phyloP scores from a whole-genome alignment of 2,797 vertebrate species.

The Acanthiza pusilla region DNA sequence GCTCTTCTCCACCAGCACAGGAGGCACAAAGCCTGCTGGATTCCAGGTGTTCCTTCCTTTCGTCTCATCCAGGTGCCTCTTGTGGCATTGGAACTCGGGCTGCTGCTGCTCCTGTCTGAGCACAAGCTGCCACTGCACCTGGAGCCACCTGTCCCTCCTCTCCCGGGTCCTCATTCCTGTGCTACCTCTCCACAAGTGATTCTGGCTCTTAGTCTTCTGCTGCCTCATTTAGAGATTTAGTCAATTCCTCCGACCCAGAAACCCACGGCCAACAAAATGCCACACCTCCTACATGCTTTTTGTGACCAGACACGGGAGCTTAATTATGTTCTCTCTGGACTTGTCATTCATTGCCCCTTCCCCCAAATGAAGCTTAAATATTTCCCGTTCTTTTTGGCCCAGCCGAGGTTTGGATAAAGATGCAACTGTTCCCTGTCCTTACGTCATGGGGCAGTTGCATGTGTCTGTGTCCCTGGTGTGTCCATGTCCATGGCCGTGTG shows the following conservation, averaged over 20 bases:
- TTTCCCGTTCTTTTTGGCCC: background rate
- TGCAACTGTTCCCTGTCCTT: background rate
- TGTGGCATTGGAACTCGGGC: background rate
- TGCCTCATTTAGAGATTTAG: background rate
- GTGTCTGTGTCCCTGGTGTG: background rate
- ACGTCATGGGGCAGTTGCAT: too few species aligned
- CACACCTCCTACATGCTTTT: background rate
- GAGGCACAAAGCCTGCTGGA: background rate
- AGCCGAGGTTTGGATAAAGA: background rate
- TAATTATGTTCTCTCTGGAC: background rate
- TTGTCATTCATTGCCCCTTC: background rate
- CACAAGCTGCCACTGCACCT: background rate
- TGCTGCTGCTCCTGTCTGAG: background rate
- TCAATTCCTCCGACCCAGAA: background rate
- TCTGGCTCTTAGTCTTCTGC: background rate
- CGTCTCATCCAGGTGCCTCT: background rate
- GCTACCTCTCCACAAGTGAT: background rate
- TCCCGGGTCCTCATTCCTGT: background rate
- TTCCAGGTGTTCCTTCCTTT: background rate
- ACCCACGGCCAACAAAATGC: background rate
- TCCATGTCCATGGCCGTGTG: background rate
- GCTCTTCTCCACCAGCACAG: background rate
- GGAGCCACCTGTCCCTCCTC: background rate
- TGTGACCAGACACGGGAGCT: rapidly evolving
- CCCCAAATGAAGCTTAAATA: background rate